Base-by-base conservation (phyloP, 2,113 vertebrate species). In the Tenrec ecaudatus region DNA sequence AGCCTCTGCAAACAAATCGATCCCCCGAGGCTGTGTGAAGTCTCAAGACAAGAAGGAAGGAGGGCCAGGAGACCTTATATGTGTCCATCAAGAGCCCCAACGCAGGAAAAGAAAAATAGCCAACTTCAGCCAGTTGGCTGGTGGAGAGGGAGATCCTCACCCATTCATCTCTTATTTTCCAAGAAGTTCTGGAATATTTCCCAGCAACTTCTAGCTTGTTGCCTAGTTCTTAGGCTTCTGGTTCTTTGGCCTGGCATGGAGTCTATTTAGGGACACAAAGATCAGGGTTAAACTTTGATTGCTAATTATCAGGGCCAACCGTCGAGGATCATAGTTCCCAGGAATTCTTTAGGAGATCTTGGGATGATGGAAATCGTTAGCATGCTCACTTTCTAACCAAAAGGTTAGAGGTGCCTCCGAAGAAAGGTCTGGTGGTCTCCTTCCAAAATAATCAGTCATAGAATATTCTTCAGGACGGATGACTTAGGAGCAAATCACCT, bases 231-330 rank as follows among this genome's bases (percentile, higher is more conserved):
- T 84, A 89, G 71, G 19, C 33, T 92, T 96, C 86, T 64, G 22
- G 25, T 83, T 95, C 76, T 77, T 57, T 91, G 22, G 73, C 40
- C 62, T 92, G 66, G 14, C 82, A 68, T 91, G 89, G 27, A 57
- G 29, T 91, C 78, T 90, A 85, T 47, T 22, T 10, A 88, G 40
- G 78, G 76, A 2, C 57, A 86, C 33, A 66, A 38, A 85, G 33
- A 79, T 82, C 12, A 33, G 94, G 47, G 79, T 77, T 90, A 88
- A 53, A 91, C 87, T 94, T 92, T 80, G 80, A 77, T 73, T 96
- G 73, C 36, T 95, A 88, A 95, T 94, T 91, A 86, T 93, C 89
- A 91, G 84, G 83, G 68, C 29, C 73, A 82, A 31, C 60, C 81
- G 82, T 80, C 12, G 68, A 40, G 66, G 27, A 69, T 88, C 80